Conservation (phyloP, 2,113 vertebrate genomes). For the Romanogobio albipinnatus region DNA sequence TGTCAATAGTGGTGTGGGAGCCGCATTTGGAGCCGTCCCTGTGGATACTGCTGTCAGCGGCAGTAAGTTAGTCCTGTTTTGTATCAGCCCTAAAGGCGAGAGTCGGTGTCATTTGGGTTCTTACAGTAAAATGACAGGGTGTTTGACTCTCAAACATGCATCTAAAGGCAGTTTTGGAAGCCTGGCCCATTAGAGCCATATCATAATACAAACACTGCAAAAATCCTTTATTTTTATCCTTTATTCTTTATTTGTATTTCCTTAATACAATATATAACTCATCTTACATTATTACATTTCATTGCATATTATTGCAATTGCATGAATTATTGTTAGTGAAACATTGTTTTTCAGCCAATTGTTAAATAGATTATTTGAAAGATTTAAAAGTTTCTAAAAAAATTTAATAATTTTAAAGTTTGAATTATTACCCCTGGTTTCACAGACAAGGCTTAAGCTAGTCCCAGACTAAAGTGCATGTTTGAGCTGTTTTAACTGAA, state of each 20-base stretch:
- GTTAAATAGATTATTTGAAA: background rate
- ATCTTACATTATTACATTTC: background rate
- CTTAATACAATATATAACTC: too few relatives aligned
- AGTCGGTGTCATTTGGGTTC: background rate
- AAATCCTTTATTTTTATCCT: background rate
- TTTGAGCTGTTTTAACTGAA: too few relatives aligned
- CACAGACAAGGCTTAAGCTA: too few relatives aligned
- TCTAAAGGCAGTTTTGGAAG: background rate
- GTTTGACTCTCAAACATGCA: background rate
- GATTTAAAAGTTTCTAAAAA: too few relatives aligned
- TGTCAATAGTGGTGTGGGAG: slow-evolving; percentile 16
- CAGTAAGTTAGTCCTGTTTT: slow-evolving; percentile 25
- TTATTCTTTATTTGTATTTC: background rate
- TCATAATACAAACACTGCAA: background rate
- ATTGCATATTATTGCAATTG: background rate
- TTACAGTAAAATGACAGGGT: background rate
- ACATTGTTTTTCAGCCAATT: background rate
- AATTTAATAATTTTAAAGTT: too few relatives aligned
- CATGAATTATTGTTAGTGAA: background rate
- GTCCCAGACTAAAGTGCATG: too few relatives aligned
- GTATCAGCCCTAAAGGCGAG: slow-evolving; percentile 7
- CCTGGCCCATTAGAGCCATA: background rate
- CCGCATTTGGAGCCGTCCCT: slow-evolving; percentile 23
- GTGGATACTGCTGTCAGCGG: slow-evolving; percentile 18
- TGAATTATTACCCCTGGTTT: background rate